Conservation (phyloP, 2,113 vertebrate species). For the Herpetotheres cachinnans region DNA sequence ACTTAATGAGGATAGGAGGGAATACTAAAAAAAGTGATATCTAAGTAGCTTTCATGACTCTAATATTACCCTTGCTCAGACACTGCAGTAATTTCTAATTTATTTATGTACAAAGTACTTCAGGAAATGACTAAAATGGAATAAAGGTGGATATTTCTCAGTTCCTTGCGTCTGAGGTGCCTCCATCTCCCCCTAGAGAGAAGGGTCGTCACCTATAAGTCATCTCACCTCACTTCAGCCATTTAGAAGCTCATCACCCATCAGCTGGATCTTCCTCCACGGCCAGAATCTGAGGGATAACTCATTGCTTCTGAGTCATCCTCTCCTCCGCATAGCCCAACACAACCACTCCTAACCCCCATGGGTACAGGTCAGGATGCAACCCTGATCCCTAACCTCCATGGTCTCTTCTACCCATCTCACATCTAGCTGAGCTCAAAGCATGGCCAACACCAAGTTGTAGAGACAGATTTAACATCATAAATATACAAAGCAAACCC, state of each 20-base stretch:
- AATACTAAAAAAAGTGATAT: not conserved
- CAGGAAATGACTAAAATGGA: not conserved
- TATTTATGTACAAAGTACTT: not conserved
- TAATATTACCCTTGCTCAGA: not conserved
- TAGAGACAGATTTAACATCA: rapidly evolving
- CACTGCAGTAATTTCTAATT: not conserved
- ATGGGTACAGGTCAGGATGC: not conserved
- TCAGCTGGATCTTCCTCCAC: not conserved
- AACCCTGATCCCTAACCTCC: not conserved
- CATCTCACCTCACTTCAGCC: rapidly evolving
- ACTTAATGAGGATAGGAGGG: too few species aligned
- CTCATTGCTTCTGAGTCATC: not conserved
- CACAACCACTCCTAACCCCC: not conserved
- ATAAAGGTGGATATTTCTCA: not conserved
- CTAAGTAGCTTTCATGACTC: not conserved
- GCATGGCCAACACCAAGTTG: not conserved
- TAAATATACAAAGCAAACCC: not conserved
- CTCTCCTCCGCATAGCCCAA: too few species aligned
- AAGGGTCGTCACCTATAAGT: rapidly evolving
- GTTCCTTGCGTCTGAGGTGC: not conserved
- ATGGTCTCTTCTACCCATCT: not conserved
- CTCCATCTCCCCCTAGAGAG: not conserved
- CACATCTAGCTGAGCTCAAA: not conserved
- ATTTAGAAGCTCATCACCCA: not conserved
- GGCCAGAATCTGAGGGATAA: not conserved